Evolutionary conservation across 2,797 vertebrate genomes (phyloP), one percentile per base, ranked within the genome.

Genomic region (Cynopterus sphinx): DNA sequence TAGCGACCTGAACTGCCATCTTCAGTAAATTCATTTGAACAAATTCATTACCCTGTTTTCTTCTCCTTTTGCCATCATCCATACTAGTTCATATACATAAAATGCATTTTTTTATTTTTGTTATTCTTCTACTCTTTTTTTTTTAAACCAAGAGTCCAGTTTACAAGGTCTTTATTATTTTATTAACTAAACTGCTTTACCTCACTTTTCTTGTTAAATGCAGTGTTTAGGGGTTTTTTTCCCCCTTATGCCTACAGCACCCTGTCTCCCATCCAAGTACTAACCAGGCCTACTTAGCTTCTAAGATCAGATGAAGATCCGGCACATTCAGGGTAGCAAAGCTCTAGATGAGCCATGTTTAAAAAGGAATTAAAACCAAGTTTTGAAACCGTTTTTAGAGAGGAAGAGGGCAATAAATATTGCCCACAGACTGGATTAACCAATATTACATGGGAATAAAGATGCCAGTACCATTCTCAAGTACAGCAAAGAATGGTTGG

Each of bases 331-430:
- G 49, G 49, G 1, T 49, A 15, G 15, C 49, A 49, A 16, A 16
- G 15, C 15, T 5, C 1, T 49, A 49, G 49, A 49, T 49, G 71
- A 96, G n/a, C 36, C 67, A 53, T 1, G 10, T 86, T 92, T 88
- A 89, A 94, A 95, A 83, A 73, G 83, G 88, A 97, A 96, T 92
- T 93, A 89, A 95, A 90, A 91, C 70, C 82, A 73, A 91, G 82
- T 94, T 95, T 96, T 96, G 93, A 96, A 63, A 92, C 53, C 78
- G 19, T 90, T 96, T 96, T 93, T 82, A 75, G 78, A 89, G 65
- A 61, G 83, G 88, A 5, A 9, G 43, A 70, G 57, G 24, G 22
- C 46, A 73, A 84, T 55, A 61, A 82, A 73, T 36, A 49, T 59
- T 26, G 41, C 36, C 43, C 51, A 79, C 26, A 74, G 24, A 63